phyloP scores from a whole-genome alignment of 2,797 vertebrate genomes.

The Darevskia nairensis region DNA sequence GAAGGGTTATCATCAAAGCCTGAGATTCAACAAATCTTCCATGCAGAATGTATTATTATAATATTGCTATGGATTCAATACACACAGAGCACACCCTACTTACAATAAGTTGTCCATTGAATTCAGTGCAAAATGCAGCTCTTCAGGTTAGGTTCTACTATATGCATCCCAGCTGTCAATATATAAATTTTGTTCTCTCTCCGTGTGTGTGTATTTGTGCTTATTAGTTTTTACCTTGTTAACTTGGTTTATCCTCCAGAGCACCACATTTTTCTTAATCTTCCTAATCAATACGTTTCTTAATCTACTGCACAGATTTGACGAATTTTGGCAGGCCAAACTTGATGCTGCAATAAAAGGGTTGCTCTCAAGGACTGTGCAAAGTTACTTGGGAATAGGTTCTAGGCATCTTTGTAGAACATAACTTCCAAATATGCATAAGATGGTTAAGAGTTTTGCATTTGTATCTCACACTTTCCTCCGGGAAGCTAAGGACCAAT shows the following conservation, averaged over 20 bases:
- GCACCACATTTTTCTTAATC: neutral
- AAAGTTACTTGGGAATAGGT: neutral
- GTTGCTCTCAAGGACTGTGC: neutral
- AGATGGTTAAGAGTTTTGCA: neutral
- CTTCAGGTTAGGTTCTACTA: neutral
- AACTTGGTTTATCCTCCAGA: neutral
- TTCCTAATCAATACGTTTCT: neutral
- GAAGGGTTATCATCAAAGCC: neutral
- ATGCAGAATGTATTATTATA: neutral
- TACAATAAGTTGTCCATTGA: neutral
- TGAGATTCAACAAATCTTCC: neutral
- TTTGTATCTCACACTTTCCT: neutral
- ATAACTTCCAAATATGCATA: neutral
- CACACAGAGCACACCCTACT: neutral
- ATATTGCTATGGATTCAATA: neutral
- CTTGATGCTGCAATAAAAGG: neutral
- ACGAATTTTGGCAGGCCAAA: neutral
- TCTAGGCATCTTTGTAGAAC: neutral
- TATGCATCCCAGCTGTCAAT: neutral
- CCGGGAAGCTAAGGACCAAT: neutral
- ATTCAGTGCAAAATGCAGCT: neutral
- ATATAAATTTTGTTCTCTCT: neutral
- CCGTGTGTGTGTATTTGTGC: neutral
- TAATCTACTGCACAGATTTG: neutral
- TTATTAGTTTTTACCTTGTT: constrained; percentile 15